phyloP scores from a whole-genome alignment of 2,113 vertebrate genomes.

The Chitala chitala region DNA sequence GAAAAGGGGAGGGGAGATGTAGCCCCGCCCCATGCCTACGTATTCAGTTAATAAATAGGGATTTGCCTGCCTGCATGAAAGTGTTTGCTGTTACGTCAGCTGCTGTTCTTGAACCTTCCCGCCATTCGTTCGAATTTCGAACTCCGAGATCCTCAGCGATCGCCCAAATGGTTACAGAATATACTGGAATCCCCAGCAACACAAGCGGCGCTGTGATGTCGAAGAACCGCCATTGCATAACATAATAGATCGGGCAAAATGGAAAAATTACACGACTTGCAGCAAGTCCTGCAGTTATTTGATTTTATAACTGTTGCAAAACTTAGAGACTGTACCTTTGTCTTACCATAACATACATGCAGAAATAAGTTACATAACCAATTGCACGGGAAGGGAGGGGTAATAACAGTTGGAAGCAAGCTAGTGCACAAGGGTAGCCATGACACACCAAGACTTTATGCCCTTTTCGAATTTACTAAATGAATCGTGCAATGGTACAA shows the following conservation, averaged over 20 bases:
- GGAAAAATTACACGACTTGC: slow-evolving; percentile 25
- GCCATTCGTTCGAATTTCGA: slow-evolving; percentile 58
- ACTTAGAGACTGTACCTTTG: not conserved
- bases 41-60: slow-evolving; percentile 56
- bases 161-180: slow-evolving; percentile 45
- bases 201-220: slow-evolving; percentile 48
- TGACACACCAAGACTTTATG: slow-evolving; percentile 20
- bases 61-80: slow-evolving; percentile 34
- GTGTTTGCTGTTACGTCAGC: no score
- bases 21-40: slow-evolving; percentile 53
- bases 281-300: not conserved
- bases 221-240: slow-evolving; percentile 61
- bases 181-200: slow-evolving; percentile 50
- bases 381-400: not conserved
- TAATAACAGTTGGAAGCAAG: slow-evolving; percentile 14
- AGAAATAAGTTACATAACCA: not conserved
- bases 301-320: not conserved
- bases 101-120: slow-evolving; percentile 57
- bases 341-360: not conserved
- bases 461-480: slow-evolving; percentile 25
- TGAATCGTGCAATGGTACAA: slow-evolving; percentile 12
- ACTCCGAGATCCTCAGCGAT: slow-evolving; percentile 42
- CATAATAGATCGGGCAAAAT: slow-evolving; percentile 44
- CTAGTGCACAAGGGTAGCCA: slow-evolving; percentile 14
- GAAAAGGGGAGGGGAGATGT: slow-evolving; percentile 31